These are phyloP conservation scores for Epirrhoe tristata DNA, from an alignment of 2,888 invertebrate species.

Conservation along the genomic window DNA sequence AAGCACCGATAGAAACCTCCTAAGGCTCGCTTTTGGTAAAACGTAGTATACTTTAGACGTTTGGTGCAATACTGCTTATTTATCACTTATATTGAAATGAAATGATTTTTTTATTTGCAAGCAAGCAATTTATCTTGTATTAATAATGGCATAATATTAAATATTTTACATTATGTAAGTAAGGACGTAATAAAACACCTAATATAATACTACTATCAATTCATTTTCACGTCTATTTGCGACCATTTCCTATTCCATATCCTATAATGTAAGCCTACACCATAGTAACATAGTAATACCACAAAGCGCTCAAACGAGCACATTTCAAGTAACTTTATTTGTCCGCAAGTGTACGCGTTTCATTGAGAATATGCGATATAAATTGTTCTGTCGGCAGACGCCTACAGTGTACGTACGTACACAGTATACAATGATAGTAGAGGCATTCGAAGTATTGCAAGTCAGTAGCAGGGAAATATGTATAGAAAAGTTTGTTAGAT, in stretches of 20 bases:
- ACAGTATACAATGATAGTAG: conserved; percentile 31
- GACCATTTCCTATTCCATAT: conserved; percentile 14
- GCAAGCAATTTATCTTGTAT: no score
- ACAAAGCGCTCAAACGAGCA: conserved; percentile 37
- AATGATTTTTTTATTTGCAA: no score
- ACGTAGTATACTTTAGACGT: no score
- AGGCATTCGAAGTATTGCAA: conserved; percentile 41
- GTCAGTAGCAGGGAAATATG: conserved; percentile 40
- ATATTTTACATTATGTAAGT: neutral
- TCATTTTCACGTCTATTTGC: neutral
- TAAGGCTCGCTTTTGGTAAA: no score
- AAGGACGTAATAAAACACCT: neutral
- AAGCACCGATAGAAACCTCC: no score
- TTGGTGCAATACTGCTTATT: no score
- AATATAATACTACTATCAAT: neutral
- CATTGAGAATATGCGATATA: conserved; percentile 39
- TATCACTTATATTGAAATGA: no score
- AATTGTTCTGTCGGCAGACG: conserved; percentile 47
- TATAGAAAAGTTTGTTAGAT: conserved; percentile 29
- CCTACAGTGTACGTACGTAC: conserved; percentile 47
- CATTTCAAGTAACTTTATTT: conserved; percentile 43
- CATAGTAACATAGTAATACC: conserved; percentile 27
- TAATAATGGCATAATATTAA: neutral
- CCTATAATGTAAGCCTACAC: conserved; percentile 16
- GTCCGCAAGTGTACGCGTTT: conserved; percentile 41